These are phyloP conservation scores for Mesorhabditis belari DNA, from an alignment of 2,888 invertebrate species.

Conservation along the genomic window DNA sequence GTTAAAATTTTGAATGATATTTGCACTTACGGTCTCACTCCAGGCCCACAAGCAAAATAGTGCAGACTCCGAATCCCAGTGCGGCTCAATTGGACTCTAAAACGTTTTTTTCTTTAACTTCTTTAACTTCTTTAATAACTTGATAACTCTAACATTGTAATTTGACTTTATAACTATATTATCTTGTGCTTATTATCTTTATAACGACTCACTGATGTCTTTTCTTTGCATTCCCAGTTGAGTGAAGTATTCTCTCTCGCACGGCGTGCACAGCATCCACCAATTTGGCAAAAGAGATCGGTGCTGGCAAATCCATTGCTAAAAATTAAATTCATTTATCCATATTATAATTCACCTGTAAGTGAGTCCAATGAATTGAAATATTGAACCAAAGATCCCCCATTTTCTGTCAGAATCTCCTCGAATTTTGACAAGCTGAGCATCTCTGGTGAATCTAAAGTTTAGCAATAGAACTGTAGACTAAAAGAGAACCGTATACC, in stretches of 20 bases:
- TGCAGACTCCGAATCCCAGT: slow-evolving; percentile 12
- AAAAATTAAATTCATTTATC: no score
- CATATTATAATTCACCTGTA: no score
- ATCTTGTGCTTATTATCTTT: no score
- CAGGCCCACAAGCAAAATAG: slow-evolving; percentile 6
- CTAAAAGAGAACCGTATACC: no score
- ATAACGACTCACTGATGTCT: neutral
- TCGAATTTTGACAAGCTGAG: slow-evolving; percentile 7
- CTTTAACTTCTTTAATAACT: no score
- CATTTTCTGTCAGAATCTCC: neutral
- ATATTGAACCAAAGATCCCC: slow-evolving; percentile 6
- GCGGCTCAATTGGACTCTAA: slow-evolving; percentile 8
- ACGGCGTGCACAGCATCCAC: slow-evolving; percentile 10
- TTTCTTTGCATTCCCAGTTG: neutral
- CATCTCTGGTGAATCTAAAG: neutral
- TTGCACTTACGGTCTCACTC: slow-evolving; percentile 3
- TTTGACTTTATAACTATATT: no score
- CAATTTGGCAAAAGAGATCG: slow-evolving; percentile 2
- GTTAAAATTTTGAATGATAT: neutral
- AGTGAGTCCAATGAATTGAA: slow-evolving; percentile 4
- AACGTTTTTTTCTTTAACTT: neutral
- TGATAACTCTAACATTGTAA: no score
- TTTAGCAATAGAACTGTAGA: no score
- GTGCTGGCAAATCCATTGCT: neutral
- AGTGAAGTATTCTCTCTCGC: slow-evolving; percentile 5